Evolutionary conservation across 2,797 vertebrate genomes (phyloP).

Genomic region (Triplophysa bombifrons): DNA sequence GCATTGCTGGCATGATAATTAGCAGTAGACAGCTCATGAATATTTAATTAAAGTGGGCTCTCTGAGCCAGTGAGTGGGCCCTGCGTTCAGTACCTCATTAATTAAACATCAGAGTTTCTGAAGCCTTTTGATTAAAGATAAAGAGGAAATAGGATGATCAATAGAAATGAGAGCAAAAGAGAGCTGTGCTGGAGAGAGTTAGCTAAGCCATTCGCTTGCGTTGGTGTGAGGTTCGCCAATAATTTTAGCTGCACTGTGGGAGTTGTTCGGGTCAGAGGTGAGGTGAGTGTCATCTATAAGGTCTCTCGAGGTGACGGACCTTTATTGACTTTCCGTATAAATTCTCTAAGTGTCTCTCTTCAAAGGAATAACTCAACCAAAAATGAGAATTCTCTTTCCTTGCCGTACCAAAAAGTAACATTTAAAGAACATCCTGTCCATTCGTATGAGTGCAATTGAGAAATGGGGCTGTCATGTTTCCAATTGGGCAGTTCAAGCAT

Average conservation of each 20-base stretch:
- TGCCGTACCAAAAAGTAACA: neutral
- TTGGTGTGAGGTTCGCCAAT: neutral
- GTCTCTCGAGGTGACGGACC: neutral
- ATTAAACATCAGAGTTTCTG: slow-evolving; percentile 82
- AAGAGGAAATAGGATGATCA: slow-evolving; percentile 80
- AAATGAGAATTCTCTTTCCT: neutral
- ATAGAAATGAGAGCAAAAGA: slow-evolving; percentile 67
- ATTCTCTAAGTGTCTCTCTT: neutral
- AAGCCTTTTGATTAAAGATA: slow-evolving; percentile 84
- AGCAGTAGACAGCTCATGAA: slow-evolving; percentile 73
- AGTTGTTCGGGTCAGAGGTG: slow-evolving; percentile 29
- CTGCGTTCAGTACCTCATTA: slow-evolving; percentile 72
- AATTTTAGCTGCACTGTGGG: slow-evolving; percentile 2
- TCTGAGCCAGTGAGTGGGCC: slow-evolving; percentile 74
- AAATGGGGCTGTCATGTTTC: no score
- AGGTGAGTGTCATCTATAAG: neutral
- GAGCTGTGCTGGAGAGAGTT: slow-evolving; percentile 1
- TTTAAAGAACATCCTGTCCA: neutral
- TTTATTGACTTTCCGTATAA: neutral
- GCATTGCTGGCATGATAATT: slow-evolving; percentile 69
- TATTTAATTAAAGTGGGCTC: slow-evolving; percentile 76
- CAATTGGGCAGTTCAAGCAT: no score
- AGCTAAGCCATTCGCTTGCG: neutral
- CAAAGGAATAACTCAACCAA: neutral
- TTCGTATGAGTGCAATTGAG: neutral